Evolutionary conservation across 2,888 invertebrate genomes (phyloP).

Genomic region (Noctua fimbriata): DNA sequence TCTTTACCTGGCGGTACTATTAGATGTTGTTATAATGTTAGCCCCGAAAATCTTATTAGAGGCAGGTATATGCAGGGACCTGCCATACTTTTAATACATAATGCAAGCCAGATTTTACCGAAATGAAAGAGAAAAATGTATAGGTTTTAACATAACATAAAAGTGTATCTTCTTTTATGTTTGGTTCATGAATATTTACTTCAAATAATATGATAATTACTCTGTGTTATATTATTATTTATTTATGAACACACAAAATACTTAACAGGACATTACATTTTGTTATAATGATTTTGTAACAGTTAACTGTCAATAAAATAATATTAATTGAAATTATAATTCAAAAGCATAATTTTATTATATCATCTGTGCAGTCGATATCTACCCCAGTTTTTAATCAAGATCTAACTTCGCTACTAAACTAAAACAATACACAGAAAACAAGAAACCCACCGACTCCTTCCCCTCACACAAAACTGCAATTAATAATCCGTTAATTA

Average conservation of each 20-base stretch:
- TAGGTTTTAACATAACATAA: neutral
- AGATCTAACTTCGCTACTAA: no score
- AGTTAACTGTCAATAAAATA: neutral
- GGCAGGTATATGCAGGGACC: neutral
- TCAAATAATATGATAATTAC: no score
- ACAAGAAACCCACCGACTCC: neutral
- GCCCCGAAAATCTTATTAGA: neutral
- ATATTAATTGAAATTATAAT: no score
- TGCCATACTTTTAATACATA: neutral
- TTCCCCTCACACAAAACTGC: conserved; percentile 5
- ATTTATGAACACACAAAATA: no score
- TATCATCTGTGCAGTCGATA: neutral
- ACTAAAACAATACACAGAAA: neutral
- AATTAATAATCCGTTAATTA: conserved; percentile 40
- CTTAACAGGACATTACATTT: no score
- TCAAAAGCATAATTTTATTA: neutral
- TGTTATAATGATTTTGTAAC: neutral
- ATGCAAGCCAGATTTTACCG: neutral
- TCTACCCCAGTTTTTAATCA: neutral
- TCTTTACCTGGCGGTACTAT: neutral
- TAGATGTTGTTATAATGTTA: neutral
- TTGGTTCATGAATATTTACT: accelerated
- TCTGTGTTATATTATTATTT: neutral
- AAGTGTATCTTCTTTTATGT: neutral
- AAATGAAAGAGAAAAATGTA: neutral